phyloP scores from a whole-genome alignment of 2,113 vertebrate species.

The Gorsachius goisagi region DNA sequence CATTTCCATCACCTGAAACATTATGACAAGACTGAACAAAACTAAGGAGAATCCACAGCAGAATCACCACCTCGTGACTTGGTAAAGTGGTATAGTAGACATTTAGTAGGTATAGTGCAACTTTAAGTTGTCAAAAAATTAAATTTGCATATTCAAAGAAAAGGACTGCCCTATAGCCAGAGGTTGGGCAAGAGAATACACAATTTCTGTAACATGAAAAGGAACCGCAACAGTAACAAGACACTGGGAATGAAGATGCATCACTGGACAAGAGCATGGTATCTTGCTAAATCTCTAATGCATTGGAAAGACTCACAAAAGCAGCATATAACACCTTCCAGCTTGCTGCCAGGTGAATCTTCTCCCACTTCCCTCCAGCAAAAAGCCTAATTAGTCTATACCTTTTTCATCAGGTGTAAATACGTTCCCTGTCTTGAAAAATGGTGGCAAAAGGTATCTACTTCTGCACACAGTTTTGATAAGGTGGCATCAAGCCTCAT shows the following conservation, averaged over 20 bases:
- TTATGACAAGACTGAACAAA: neutral
- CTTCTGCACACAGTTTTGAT: neutral
- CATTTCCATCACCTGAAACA: neutral
- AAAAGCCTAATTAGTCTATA: neutral
- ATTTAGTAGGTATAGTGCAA: neutral
- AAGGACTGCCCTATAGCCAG: neutral
- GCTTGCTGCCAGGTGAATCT: neutral
- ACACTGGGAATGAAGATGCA: neutral
- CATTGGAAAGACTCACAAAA: neutral
- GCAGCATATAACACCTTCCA: neutral
- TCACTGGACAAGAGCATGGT: neutral
- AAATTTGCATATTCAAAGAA: neutral
- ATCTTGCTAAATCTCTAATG: neutral
- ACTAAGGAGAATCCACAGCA: neutral
- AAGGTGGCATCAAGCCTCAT: neutral
- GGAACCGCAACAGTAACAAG: neutral
- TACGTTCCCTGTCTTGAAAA: neutral
- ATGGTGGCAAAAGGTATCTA: neutral
- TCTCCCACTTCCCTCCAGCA: neutral
- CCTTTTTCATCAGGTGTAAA: neutral
- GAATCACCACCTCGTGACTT: neutral
- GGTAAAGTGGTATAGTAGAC: neutral
- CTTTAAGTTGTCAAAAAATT: neutral
- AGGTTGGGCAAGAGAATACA: neutral
- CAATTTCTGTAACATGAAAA: neutral